Base-by-base conservation (phyloP, 1,140 invertebrate species). In the Bombus confusus region DNA sequence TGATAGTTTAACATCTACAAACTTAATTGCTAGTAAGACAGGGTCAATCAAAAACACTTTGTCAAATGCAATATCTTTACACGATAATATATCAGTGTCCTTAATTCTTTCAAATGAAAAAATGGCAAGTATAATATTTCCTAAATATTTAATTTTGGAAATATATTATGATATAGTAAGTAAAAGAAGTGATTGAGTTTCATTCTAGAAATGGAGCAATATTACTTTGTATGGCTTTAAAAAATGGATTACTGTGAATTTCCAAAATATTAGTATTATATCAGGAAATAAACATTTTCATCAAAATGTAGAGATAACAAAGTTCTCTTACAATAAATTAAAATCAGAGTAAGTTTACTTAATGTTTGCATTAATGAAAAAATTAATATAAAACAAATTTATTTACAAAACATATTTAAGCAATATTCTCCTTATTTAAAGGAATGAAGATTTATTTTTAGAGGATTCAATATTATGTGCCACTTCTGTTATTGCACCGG, bases 141-240 rank as follows among this genome's bases (percentile, higher is more conserved):
- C 18, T 52, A 31, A 68, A 52, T 31, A 34, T n/a, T 71, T 47
- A 68, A 41, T 47, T 39, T 72, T 47, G 22, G 47, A n/a, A n/a
- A 39, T 47, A 18, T 37, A 25, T 39, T 73, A 28, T 47, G 13
- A 39, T n/a, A n/a, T 43, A 68, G 5, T 47, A 22, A 68, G 4
- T 68, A 39, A 74, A 10, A 79, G 12, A 39, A 43, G 22, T 41
- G 15, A 81, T 66, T 79, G n/a, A 34, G 66, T 80, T 80, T 73
- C 43, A 3, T 74, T 81, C 41, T 64, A 93, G 93, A 28, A 86
- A 68, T 93, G 90, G 92, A 90, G 3, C 3, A 92, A 93, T n/a
- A 64, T 92, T 25, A 91, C 82, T 22, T 28, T 92, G 10, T 47
- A 68, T 52, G 78, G 85, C 28, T 84, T 76, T 9, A 39, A 82